Evolutionary conservation across 2,797 vertebrate species (phyloP), one percentile per base, ranked within the genome.

Genomic region (Fundulus diaphanus): DNA sequence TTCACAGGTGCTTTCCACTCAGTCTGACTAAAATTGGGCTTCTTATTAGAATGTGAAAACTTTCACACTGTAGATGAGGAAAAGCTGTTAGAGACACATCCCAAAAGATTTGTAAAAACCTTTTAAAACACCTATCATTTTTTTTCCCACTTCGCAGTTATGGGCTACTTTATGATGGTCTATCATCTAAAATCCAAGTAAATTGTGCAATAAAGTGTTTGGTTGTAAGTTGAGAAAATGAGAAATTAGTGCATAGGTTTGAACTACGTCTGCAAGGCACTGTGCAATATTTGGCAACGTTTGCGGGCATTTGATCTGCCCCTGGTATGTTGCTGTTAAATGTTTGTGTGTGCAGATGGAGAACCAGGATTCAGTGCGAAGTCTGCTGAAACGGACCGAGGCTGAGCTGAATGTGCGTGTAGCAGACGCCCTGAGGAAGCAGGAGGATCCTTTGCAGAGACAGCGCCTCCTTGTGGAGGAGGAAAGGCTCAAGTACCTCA

Each of bases 381-480:
- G 94, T n/a, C 94, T 99, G 89, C 92, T 99, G 92, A 97, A 97
- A 82, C 93, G 97, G 59, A 97, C 97, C 0, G 98, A 98, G 91
- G 95, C 96, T 0, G 98, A 99, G 96, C 91, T 99, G 86, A 98
- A 96, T 5, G 94, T 97, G 83, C 95, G 98, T 1, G 96, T 99
- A 88, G 96, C 96, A 0, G 98, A 99, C 71, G 96, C 96, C 5
- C 83, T 98, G 91, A 95, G 97, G 90, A 97, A 98, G 85, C 97
- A 98, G 90, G 98, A 99, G 90, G 98, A 99, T 86, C 98, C 98
- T 3, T 95, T 99, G 90, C 98, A 99, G 94, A 96, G 98, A 85
- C 98, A 99, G 95, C 97, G 98, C 90, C 97, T 96, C 84, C 92
- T 99, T 89, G 98, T 99, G 95, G 98, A 99, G 81, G 98, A 99